Evolutionary conservation across 2,888 invertebrate genomes (phyloP).

Genomic region (Hipparchia sbordonii): DNA sequence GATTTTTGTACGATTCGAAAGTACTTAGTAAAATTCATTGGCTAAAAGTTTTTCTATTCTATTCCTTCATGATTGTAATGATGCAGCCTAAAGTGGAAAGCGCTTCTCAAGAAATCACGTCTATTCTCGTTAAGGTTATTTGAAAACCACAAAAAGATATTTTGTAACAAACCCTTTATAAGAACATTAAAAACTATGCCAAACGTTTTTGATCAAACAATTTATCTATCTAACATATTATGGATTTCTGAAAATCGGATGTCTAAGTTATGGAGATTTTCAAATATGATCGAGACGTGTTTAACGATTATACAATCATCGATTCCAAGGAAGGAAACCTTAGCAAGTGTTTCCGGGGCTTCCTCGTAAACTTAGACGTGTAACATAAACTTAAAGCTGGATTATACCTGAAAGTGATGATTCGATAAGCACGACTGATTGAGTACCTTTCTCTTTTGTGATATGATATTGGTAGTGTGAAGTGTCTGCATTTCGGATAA

Average conservation of each 20-base stretch:
- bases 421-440: constrained; percentile 26
- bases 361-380: constrained; percentile 36
- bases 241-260: background rate
- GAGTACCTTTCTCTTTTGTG: constrained; percentile 21
- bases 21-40: too few species aligned
- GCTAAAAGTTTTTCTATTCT: too few species aligned
- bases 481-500: background rate
- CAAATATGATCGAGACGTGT: constrained; percentile 28
- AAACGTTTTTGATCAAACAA: background rate
- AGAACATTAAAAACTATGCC: background rate
- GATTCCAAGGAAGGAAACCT: constrained; percentile 38
- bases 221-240: background rate
- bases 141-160: too few species aligned
- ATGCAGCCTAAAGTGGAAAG: too few species aligned
- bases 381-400: constrained; percentile 31
- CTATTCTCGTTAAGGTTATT: too few species aligned
- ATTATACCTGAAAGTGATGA: constrained; percentile 30
- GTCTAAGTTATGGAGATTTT: background rate
- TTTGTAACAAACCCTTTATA: too few species aligned
- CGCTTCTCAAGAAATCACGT: too few species aligned
- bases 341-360: constrained; percentile 36
- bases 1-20: too few species aligned
- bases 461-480: background rate
- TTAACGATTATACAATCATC: constrained; percentile 30
- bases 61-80: too few species aligned